Conservation (phyloP, 2,888 invertebrate genomes). For the Cremastinae sp. region DNA sequence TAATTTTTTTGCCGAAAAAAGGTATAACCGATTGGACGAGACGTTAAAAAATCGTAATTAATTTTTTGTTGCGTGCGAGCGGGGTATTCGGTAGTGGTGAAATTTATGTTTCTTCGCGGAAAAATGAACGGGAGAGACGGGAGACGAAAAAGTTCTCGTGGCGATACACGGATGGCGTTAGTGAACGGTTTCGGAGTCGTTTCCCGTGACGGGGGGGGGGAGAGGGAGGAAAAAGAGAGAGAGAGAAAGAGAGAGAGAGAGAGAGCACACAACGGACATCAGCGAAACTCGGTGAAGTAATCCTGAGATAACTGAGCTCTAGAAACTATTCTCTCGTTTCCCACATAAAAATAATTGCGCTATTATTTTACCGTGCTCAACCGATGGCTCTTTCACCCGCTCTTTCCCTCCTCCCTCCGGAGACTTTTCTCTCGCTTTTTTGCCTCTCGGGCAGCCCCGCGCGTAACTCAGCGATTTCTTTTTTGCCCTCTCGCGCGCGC, state of each 20-base stretch:
- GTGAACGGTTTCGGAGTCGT: conserved; percentile 21
- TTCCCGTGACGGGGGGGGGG: neutral
- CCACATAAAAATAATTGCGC: conserved; percentile 42
- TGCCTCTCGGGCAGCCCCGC: neutral
- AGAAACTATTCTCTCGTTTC: conserved; percentile 22
- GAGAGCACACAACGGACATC: neutral
- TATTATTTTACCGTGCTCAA: conserved; percentile 21
- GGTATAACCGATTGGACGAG: neutral
- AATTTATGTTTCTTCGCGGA: conserved; percentile 8
- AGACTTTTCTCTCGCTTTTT: conserved; percentile 1
- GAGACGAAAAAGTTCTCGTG: conserved; percentile 17
- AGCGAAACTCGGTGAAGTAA: conserved; percentile 11
- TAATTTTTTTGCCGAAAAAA: conserved; percentile 6
- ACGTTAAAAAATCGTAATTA: conserved; percentile 19
- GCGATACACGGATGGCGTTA: conserved; percentile 49
- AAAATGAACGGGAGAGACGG: neutral
- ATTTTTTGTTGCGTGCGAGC: conserved; percentile 12
- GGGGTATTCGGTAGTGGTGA: neutral
- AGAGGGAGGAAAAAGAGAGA: too few species aligned
- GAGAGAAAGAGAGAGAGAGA: neutral
- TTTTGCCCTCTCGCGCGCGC: neutral
- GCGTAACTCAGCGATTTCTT: neutral
- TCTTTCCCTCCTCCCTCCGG: neutral
- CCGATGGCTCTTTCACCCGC: neutral
- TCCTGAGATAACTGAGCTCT: conserved; percentile 10